Evolutionary conservation across 1,140 invertebrate species (phyloP).

Genomic region (Neuroterus valhalla): DNA sequence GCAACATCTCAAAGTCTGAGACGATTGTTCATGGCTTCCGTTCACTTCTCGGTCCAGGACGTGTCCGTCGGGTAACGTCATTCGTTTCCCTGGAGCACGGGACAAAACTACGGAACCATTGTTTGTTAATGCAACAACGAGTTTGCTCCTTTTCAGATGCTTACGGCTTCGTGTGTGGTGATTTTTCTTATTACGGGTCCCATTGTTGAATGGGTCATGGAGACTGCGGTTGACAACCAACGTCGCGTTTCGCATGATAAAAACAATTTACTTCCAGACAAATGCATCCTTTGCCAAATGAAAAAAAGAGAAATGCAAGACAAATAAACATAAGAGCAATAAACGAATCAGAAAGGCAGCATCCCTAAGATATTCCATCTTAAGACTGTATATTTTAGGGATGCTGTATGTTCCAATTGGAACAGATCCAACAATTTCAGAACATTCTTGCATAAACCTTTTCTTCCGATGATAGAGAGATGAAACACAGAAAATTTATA

Average conservation of each 20-base stretch:
- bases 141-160: conserved; percentile 50
- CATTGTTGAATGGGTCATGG: conserved; percentile 49
- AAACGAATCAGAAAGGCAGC: not conserved
- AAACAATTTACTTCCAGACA: conserved; percentile 49
- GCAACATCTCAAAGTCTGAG: conserved; percentile 35
- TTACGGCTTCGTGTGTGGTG: conserved; percentile 59
- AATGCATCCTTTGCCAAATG: conserved; percentile 33
- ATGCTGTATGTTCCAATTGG: not conserved
- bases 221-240: conserved; percentile 35
- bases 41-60: conserved; percentile 46
- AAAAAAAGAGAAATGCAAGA: not conserved
- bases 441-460: too few species aligned
- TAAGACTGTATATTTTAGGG: not conserved
- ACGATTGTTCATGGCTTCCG: conserved; percentile 57
- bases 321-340: not conserved
- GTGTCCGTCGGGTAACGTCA: conserved; percentile 48
- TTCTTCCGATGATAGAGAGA: too few species aligned
- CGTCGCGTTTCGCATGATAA: conserved; percentile 46
- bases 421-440: too few species aligned
- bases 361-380: not conserved
- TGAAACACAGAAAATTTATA: too few species aligned
- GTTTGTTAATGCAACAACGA: conserved; percentile 67
- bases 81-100: conserved; percentile 41
- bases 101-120: conserved; percentile 58
- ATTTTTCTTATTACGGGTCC: conserved; percentile 58